phyloP scores from a whole-genome alignment of 92 coral and sea anemone genomes.

The Micromussa lordhowensis region DNA sequence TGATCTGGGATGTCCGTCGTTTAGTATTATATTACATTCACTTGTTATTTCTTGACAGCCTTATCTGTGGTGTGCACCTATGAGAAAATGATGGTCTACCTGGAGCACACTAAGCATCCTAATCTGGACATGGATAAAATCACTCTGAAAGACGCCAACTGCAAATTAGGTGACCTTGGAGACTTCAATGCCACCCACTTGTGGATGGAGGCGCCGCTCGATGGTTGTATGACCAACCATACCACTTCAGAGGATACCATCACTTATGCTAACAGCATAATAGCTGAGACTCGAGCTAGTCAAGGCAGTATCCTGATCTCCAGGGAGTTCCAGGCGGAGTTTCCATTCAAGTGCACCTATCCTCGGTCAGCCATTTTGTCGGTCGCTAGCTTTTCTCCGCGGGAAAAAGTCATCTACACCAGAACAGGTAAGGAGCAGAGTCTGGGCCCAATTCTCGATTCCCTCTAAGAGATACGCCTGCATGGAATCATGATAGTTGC shows the following conservation, averaged over 20 bases:
- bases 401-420: conserved; percentile 80
- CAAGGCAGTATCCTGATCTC: conserved; percentile 61
- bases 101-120: conserved; percentile 38
- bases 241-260: conserved; percentile 63
- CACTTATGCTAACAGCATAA: conserved; percentile 70
- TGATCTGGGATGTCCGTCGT: not conserved
- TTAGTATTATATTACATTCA: not conserved
- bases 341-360: conserved; percentile 82
- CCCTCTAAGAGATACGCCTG: too few species aligned
- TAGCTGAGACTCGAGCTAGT: conserved; percentile 61
- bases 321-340: conserved; percentile 79
- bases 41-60: conserved; percentile 42
- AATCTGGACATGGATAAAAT: conserved; percentile 47
- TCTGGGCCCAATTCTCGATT: not conserved
- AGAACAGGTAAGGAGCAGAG: conserved; percentile 57
- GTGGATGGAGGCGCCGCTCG: conserved; percentile 45
- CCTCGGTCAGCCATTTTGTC: conserved; percentile 75
- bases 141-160: conserved; percentile 61
- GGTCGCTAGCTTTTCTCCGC: conserved; percentile 81
- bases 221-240: conserved; percentile 74
- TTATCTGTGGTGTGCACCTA: conserved; percentile 65
- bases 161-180: conserved; percentile 11
- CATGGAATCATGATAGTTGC: too few species aligned
- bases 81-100: conserved; percentile 57
- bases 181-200: not conserved